phyloP scores from a whole-genome alignment of 2,797 vertebrate genomes.

The Dallia pectoralis region DNA sequence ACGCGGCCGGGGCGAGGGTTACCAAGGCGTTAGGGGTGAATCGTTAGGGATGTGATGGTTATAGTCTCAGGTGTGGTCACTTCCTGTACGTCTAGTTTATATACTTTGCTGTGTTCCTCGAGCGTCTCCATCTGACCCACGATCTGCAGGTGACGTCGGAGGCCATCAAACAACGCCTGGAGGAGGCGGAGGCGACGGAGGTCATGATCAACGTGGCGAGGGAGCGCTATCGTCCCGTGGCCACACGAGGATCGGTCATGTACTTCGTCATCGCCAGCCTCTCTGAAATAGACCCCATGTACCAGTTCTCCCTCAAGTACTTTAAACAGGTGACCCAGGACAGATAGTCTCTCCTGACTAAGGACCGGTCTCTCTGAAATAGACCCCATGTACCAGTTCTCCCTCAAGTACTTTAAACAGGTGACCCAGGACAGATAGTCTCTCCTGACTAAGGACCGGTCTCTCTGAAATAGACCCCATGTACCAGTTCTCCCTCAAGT shows the following conservation, averaged over 20 bases:
- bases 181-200: conserved; percentile 79
- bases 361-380: conserved; percentile 75
- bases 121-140: not conserved
- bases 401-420: conserved; percentile 88
- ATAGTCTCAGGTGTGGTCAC: not conserved
- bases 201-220: conserved; percentile 74
- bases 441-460: conserved; percentile 43
- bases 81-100: not conserved
- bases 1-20: not conserved
- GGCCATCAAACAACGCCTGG: conserved; percentile 74
- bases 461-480: conserved; percentile 83
- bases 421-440: conserved; percentile 26
- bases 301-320: conserved; percentile 86
- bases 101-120: conserved; percentile 8
- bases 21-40: not conserved
- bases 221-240: conserved; percentile 78
- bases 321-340: conserved; percentile 76
- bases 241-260: conserved; percentile 76
- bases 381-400: conserved; percentile 85
- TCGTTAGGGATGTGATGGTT: not conserved
- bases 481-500: conserved; percentile 87
- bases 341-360: not conserved
- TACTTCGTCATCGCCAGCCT: conserved; percentile 82
- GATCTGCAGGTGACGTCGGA: conserved; percentile 73
- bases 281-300: conserved; percentile 83